Evolutionary conservation across 2,888 invertebrate species (phyloP), one percentile per base, ranked within the genome.

Genomic region (Pardosa pseudoannulata): DNA sequence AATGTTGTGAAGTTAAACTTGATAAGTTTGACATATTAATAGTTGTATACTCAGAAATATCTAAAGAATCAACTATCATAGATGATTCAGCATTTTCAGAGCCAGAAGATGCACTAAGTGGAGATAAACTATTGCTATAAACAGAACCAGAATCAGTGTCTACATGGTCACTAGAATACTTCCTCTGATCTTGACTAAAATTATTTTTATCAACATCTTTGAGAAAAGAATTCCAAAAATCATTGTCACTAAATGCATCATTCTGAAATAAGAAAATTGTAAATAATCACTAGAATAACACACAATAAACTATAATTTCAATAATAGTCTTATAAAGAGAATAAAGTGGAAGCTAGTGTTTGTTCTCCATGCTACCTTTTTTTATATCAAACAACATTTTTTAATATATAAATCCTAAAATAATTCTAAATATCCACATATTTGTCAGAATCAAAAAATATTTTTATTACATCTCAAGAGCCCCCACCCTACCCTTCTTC

Each of bases 181-280:
- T 27, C 3, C 28, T 70, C 19, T 27, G 19, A 16, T 39, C 32
- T 9, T 13, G 39, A 19, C 27, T 9, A 19, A 13, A 74, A 28
- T 74, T 50, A 9, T 75, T 75, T 27, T 29, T 74, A 29, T 79
- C 85, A 19, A 79, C 68, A 28, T 79, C 85, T 71, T 70, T 74
- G 27, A 86, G 28, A 46, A 86, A 86, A 32, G 74, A 70, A 29
- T 70, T 86, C 85, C 85, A 86, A 19, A 86, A 86, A 27, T 79
- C 79, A 9, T 70, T 36, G 13, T 46, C 23, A 46, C 56, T 71
- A 16, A 16, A 32, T 41, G n/a, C 62, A 28, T 46, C 70, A 32
- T 29, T 56, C 85, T 86, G 64, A 2, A 5, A 50, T 28, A 28
- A 36, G n/a, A n/a, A n/a, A n/a, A n/a, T n/a, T n/a, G n/a, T n/a